These are phyloP conservation scores for Limnephilus marmoratus DNA, from an alignment of 2,888 invertebrate genomes.

Conservation along the genomic window DNA sequence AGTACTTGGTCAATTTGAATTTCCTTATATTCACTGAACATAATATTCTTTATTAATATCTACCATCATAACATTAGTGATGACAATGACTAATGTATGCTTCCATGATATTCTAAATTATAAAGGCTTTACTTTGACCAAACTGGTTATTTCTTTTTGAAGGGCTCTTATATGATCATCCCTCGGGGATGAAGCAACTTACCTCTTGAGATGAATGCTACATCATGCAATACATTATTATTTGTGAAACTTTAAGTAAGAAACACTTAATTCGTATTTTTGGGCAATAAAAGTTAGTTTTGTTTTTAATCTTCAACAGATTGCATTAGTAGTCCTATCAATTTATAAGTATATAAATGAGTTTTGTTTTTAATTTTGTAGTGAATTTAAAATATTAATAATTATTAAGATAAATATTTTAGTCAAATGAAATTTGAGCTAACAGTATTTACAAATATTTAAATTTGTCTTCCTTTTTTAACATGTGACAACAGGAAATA, in stretches of 20 bases:
- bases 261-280: neutral
- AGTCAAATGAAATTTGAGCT: slow-evolving; percentile 28
- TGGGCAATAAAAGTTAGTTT: neutral
- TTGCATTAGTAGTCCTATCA: neutral
- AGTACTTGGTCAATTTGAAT: slow-evolving; percentile 66
- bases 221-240: neutral
- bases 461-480: slow-evolving; percentile 29
- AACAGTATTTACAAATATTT: slow-evolving; percentile 38
- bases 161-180: neutral
- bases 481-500: slow-evolving; percentile 29
- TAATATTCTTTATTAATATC: slow-evolving; percentile 58
- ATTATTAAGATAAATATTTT: neutral
- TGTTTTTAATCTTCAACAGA: neutral
- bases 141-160: neutral
- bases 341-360: neutral
- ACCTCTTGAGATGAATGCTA: neutral
- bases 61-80: slow-evolving; percentile 51
- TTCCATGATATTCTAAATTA: slow-evolving; percentile 53
- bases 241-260: neutral
- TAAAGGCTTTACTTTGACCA: slow-evolving; percentile 31
- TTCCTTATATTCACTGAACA: slow-evolving; percentile 65
- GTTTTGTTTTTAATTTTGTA: neutral
- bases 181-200: neutral
- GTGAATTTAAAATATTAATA: neutral
- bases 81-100: slow-evolving; percentile 56